Evolutionary conservation across 2,113 vertebrate genomes (phyloP), one percentile per base, ranked within the genome.

Genomic region (Xyliphius kryptos): DNA sequence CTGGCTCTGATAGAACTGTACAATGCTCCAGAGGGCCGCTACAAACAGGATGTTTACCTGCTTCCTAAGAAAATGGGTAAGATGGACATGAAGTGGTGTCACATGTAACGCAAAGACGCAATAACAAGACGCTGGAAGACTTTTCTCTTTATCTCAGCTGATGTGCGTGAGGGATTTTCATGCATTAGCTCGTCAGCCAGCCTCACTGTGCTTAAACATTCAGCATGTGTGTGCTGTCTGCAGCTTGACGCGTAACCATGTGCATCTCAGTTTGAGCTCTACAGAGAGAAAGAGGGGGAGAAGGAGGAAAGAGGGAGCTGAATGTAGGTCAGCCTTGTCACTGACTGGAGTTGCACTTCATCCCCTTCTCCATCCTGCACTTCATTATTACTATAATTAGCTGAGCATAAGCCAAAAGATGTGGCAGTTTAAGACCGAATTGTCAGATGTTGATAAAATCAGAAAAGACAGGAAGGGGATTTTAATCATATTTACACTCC

Each of bases 51-150:
- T 9, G 89, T 97, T 54, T 97, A 96, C 77, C 74, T 94, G 77
- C 80, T 95, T 79, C 92, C 93, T 6, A 97, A 95, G 81, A 97
- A 95, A 78, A 94, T 95, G 88, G 94, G 94, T 90, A 80, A 89
- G 85, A 70, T 14, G 36, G 19, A 11, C 7, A 16, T 48, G 22
- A 17, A 37, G 7, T 60, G 17, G 16, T 50, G 26, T 41, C 4
- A n/a, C 5, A 19, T 20, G 9, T 9, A 22, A 22, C n/a, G n/a
- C n/a, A n/a, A n/a, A n/a, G n/a, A n/a, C n/a, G n/a, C n/a, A n/a
- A n/a, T n/a, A n/a, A n/a, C n/a, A n/a, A n/a, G n/a, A n/a, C n/a
- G 13, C 8, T 22, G 14, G 19, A 19, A 10, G 14, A 16, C 40
- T 5, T 36, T 16, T 44, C 14, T 44, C 43, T 26, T 9, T 46